Percentiles rank a stretch among this genome's conserved stretches.
phyloP scores from a whole-genome alignment of 2,888 invertebrate genomes.

The Phengaris arion region DNA sequence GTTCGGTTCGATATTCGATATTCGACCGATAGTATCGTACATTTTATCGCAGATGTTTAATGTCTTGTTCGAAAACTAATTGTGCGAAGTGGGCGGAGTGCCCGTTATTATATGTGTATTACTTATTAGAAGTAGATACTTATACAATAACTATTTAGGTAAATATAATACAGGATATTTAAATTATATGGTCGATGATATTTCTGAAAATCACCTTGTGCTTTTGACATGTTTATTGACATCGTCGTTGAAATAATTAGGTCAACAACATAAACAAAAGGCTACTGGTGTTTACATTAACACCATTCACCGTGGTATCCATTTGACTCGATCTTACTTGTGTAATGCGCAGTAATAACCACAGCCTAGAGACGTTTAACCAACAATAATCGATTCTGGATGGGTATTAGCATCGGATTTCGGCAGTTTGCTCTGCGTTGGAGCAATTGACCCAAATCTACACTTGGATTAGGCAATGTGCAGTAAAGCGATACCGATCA shows the following conservation, averaged over 20 bases:
- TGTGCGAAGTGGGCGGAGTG: not conserved
- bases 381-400: conserved; percentile 23
- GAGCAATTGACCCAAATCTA: conserved; percentile 61
- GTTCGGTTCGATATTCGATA: conserved; percentile 4
- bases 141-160: not conserved
- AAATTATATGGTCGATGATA: not conserved
- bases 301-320: conserved; percentile 3
- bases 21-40: not conserved
- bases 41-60: conserved; percentile 1
- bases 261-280: not conserved
- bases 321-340: conserved; percentile 6
- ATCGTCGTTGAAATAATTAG: not conserved
- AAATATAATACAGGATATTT: not conserved
- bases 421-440: conserved; percentile 49
- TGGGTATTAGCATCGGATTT: conserved; percentile 26
- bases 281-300: conserved; percentile 5
- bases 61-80: conserved; percentile 10
- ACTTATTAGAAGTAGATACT: not conserved
- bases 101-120: too few species aligned
- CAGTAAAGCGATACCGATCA: conserved; percentile 50
- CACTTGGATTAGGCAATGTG: conserved; percentile 46
- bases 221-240: not conserved
- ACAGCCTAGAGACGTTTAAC: conserved; percentile 18
- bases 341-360: not conserved
- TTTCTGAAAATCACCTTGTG: not conserved